Evolutionary conservation across 2,888 invertebrate genomes (phyloP), one percentile per base, ranked within the genome.

Genomic region (Stenoptilia bipunctidactyla): DNA sequence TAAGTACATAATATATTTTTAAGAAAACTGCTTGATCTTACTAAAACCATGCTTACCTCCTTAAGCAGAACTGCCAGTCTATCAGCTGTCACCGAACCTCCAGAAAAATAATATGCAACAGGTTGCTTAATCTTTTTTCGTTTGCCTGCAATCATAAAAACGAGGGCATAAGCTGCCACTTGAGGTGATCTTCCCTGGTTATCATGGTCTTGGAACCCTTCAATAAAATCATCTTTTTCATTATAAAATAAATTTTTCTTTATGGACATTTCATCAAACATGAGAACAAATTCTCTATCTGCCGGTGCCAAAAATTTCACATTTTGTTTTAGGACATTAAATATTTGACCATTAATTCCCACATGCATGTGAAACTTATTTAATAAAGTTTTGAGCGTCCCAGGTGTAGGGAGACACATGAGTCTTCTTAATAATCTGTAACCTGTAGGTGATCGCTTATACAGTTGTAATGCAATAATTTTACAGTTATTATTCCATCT

Each of bases 41-140:
- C n/a, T n/a, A n/a, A 20, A 20, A 5, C 3, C 8, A 20, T 20
- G 8, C 8, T 20, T 8, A 46, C 46, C 46, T 42, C 42, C 42
- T 46, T 46, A 27, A 46, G 37, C 15, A 46, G 38, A 9, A 44
- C 42, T 15, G 43, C 40, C 4, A 45, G 37, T 20, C 45, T 40
- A 36, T 45, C 43, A 27, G 45, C 41, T 15, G 41, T 43, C 3
- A 33, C 34, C 39, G 37, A 45, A 3, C 36, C 27, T 15, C 41
- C 38, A 9, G 43, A 45, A 27, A 45, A 42, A 15, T 43, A 42
- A 12, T 43, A 25, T 5, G 45, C 43, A 25, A 45, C 37, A 9
- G 43, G 45, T 20, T 43, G 45, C 25, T 45, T 45, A 10, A 43
- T 34, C 6, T 12, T 36, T 15, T 38, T 38, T n/a, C 46, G 39